Evolutionary conservation across 2,113 vertebrate species (phyloP).

Genomic region (Smithornis capensis): DNA sequence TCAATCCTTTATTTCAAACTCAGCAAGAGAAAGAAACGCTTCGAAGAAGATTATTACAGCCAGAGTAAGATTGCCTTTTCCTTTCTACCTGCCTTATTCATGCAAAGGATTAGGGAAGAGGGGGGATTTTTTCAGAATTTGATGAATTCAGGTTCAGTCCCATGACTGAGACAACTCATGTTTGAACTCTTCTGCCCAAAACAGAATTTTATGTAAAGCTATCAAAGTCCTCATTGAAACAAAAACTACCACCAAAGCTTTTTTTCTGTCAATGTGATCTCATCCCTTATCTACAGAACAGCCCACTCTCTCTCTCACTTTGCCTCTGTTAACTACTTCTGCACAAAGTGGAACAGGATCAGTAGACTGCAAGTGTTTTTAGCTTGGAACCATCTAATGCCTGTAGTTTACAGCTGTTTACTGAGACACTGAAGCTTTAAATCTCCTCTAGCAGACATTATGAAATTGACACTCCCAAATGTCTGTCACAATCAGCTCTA

Average conservation of each 20-base stretch:
- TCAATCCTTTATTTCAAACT: not conserved
- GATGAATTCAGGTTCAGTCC: not conserved
- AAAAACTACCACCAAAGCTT: not conserved
- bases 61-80: not conserved
- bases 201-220: not conserved
- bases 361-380: not conserved
- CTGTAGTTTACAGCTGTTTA: not conserved
- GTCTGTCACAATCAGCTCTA: not conserved
- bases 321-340: not conserved
- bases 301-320: not conserved
- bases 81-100: not conserved
- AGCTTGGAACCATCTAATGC: not conserved
- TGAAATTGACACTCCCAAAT: not conserved
- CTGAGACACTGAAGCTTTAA: not conserved
- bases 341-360: not conserved
- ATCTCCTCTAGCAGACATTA: not conserved
- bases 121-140: not conserved
- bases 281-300: not conserved
- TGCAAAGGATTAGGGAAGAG: not conserved
- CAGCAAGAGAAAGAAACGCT: not conserved
- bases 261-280: not conserved
- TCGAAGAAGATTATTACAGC: not conserved
- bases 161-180: not conserved
- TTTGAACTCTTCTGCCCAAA: not conserved
- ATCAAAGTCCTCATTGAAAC: not conserved